phyloP scores from a whole-genome alignment of 2,797 vertebrate species.

The Tenualosa ilisha region DNA sequence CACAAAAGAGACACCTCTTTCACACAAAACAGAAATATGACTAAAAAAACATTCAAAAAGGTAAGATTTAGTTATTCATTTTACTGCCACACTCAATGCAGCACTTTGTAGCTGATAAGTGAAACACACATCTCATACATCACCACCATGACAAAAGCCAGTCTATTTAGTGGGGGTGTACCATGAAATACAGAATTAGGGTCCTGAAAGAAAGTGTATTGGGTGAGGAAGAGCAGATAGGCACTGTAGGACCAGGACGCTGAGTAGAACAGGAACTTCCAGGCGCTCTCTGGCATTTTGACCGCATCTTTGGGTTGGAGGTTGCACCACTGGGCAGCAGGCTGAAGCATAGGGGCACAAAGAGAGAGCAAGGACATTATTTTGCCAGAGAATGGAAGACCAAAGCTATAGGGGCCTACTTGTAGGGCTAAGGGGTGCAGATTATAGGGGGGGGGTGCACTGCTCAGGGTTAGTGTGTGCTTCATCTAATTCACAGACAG shows the following conservation, averaged over 20 bases:
- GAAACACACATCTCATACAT: neutral
- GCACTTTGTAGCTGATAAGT: neutral
- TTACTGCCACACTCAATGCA: neutral
- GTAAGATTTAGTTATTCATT: neutral
- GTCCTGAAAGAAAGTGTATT: conserved; percentile 91
- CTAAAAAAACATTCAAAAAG: no score
- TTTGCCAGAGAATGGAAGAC: neutral
- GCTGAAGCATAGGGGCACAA: conserved; percentile 67
- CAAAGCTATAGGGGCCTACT: no score
- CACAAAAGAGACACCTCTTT: neutral
- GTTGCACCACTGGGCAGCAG: conserved; percentile 80
- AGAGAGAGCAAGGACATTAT: neutral
- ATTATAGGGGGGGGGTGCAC: no score
- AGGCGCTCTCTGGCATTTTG: conserved; percentile 96
- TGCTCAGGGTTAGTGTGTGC: no score
- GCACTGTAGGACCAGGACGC: conserved; percentile 88
- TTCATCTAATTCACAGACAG: no score
- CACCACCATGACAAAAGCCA: neutral
- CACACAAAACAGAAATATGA: neutral
- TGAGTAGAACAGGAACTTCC: conserved; percentile 95
- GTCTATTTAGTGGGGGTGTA: conserved; percentile 48
- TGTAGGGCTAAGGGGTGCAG: no score
- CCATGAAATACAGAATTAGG: conserved; percentile 89
- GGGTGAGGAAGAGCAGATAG: conserved; percentile 91
- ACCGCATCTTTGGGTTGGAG: conserved; percentile 87